A percentile compares a stretch with the other conserved stretches of the same genome.
Conservation (phyloP, 2,888 invertebrate genomes). For the Acanthosoma haemorrhoidale region DNA sequence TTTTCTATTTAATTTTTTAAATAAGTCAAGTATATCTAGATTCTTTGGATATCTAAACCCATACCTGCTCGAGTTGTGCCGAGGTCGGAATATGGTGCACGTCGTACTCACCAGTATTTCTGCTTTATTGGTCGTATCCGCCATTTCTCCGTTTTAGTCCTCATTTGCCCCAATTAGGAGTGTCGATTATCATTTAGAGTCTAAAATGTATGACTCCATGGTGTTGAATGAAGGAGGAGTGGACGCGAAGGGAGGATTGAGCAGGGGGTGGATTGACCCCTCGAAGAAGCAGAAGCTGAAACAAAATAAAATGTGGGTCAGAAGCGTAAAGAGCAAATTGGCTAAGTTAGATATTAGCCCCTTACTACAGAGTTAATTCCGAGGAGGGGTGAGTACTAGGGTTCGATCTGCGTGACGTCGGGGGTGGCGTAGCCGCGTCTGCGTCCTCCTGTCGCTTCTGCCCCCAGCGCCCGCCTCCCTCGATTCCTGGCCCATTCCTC, state of each 20-base stretch:
- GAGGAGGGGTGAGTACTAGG: conserved; percentile 5
- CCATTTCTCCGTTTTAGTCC: too few relatives aligned
- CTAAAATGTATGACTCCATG: too few relatives aligned
- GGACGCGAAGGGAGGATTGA: neutral
- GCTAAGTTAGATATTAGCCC: conserved; percentile 15
- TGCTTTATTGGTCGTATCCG: too few relatives aligned
- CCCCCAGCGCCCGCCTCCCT: neutral
- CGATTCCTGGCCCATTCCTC: neutral
- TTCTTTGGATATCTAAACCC: too few relatives aligned
- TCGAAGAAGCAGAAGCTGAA: neutral
- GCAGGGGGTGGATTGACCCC: neutral
- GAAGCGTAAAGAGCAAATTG: conserved; percentile 10
- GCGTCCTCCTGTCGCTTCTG: neutral
- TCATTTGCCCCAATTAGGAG: too few relatives aligned
- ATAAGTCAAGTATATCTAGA: too few relatives aligned
- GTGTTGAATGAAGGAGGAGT: neutral
- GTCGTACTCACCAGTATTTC: too few relatives aligned
- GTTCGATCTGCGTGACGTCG: conserved; percentile 25
- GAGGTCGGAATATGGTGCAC: too few relatives aligned
- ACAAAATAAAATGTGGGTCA: conserved; percentile 5
- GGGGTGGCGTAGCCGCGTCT: conserved; percentile 24
- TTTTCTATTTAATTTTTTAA: too few relatives aligned
- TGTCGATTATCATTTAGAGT: too few relatives aligned
- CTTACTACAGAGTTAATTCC: conserved; percentile 23
- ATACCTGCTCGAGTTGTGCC: too few relatives aligned